phyloP scores from a whole-genome alignment of 2,888 invertebrate species.

The Caradrina kadenii region DNA sequence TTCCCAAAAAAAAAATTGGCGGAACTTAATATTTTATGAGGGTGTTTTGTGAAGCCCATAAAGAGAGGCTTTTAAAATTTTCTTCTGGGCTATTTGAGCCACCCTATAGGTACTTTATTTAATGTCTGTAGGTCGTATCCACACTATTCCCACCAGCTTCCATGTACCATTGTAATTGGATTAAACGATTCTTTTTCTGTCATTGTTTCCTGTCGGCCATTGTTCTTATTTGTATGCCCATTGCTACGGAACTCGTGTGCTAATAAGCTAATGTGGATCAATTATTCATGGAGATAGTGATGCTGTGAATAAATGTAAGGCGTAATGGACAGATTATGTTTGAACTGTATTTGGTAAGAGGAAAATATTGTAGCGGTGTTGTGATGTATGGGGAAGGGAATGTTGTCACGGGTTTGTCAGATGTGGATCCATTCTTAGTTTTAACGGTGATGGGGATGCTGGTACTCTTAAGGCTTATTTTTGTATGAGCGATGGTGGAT shows the following conservation, averaged over 20 bases:
- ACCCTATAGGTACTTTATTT: too few species aligned
- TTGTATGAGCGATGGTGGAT: too few species aligned
- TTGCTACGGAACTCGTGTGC: slow-evolving; percentile 74
- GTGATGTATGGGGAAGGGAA: slow-evolving; percentile 45
- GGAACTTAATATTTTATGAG: too few species aligned
- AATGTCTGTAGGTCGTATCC: slow-evolving; percentile 67
- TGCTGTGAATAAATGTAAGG: slow-evolving; percentile 49
- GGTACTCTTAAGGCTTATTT: too few species aligned
- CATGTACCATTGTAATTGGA: slow-evolving; percentile 87
- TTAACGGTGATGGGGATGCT: too few species aligned
- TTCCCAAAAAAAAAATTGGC: too few species aligned
- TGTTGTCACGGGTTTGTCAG: slow-evolving; percentile 18
- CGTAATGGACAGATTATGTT: slow-evolving; percentile 68
- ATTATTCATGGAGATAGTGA: slow-evolving; percentile 84
- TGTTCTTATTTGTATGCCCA: slow-evolving; percentile 80
- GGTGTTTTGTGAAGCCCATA: too few species aligned
- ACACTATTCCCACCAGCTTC: slow-evolving; percentile 62
- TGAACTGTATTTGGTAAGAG: slow-evolving; percentile 45
- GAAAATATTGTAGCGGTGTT: slow-evolving; percentile 35
- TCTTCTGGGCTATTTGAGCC: too few species aligned
- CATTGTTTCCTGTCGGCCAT: slow-evolving; percentile 86
- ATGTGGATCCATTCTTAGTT: slow-evolving; percentile 14
- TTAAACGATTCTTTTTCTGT: slow-evolving; percentile 88
- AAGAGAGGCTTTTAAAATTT: too few species aligned
- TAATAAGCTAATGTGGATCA: slow-evolving; percentile 88